Evolutionary conservation across 2,888 invertebrate genomes (phyloP).

Genomic region (Mythimna impura): DNA sequence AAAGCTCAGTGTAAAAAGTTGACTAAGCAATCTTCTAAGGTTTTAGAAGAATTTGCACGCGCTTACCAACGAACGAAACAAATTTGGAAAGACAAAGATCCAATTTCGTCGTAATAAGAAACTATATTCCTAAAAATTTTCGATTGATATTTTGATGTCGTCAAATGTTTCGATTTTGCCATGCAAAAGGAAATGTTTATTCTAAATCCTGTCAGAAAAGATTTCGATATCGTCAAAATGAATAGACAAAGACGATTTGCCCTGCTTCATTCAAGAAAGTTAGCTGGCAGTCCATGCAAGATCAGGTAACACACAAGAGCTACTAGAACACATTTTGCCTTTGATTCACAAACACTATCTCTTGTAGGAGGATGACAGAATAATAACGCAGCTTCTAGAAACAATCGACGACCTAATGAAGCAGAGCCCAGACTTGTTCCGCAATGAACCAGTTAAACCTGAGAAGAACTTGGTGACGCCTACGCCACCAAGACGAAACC

Average conservation of each 20-base stretch:
- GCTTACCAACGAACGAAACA: too few relatives aligned
- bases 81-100: too few relatives aligned
- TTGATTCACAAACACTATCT: not conserved
- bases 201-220: not conserved
- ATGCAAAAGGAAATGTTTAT: not conserved
- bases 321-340: not conserved
- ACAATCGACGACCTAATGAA: slow-evolving; percentile 95
- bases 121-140: too few relatives aligned
- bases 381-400: slow-evolving; percentile 93
- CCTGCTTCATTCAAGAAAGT: not conserved
- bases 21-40: too few relatives aligned
- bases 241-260: too few relatives aligned
- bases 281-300: not conserved
- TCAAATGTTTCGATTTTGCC: too few relatives aligned
- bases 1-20: too few relatives aligned
- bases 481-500: slow-evolving; percentile 93
- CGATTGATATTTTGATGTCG: too few relatives aligned
- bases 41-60: too few relatives aligned
- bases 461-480: slow-evolving; percentile 91
- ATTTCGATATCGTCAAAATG: too few relatives aligned
- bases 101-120: too few relatives aligned
- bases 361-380: slow-evolving; percentile 92
- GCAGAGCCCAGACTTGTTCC: slow-evolving; percentile 93
- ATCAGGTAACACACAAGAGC: not conserved
- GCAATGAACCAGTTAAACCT: slow-evolving; percentile 78